A percentile compares a stretch with the other conserved stretches of the same genome.
phyloP scores from a whole-genome alignment of 2,113 vertebrate genomes.

The Microtus oregoni region DNA sequence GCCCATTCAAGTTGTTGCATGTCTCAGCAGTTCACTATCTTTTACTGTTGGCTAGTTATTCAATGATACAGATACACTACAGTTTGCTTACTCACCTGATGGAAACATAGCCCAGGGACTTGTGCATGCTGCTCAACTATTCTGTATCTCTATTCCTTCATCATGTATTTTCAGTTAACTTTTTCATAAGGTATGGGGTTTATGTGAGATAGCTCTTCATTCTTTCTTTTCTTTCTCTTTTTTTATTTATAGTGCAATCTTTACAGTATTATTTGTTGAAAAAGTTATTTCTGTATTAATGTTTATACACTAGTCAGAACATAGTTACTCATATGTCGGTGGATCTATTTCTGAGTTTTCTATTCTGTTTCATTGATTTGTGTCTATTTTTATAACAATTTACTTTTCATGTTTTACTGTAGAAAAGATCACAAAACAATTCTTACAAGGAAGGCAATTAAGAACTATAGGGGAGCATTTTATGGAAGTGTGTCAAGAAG shows the following conservation, averaged over 20 bases:
- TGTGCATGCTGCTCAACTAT: neutral
- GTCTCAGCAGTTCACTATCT: neutral
- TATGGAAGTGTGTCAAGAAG: constrained; percentile 37
- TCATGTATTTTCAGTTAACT: neutral
- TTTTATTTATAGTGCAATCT: neutral
- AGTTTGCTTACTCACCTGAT: neutral
- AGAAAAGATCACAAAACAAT: constrained; percentile 51
- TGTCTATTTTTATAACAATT: constrained; percentile 28
- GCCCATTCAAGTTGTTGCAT: neutral
- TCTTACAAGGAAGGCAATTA: constrained; percentile 22
- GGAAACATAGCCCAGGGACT: neutral
- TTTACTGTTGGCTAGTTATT: neutral
- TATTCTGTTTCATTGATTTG: neutral
- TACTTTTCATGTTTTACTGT: neutral
- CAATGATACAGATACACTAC: neutral
- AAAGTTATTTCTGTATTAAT: neutral
- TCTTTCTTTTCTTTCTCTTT: no score
- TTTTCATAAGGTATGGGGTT: neutral
- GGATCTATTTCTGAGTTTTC: neutral
- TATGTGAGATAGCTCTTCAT: neutral
- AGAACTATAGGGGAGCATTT: constrained; percentile 36
- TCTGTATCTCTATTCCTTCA: neutral
- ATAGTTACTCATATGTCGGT: neutral
- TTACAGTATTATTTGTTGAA: neutral
- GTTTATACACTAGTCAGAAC: neutral